A percentile compares a stretch with the other conserved stretches of the same genome.
phyloP scores from a whole-genome alignment of 2,113 vertebrate species.

The Cariama cristata region DNA sequence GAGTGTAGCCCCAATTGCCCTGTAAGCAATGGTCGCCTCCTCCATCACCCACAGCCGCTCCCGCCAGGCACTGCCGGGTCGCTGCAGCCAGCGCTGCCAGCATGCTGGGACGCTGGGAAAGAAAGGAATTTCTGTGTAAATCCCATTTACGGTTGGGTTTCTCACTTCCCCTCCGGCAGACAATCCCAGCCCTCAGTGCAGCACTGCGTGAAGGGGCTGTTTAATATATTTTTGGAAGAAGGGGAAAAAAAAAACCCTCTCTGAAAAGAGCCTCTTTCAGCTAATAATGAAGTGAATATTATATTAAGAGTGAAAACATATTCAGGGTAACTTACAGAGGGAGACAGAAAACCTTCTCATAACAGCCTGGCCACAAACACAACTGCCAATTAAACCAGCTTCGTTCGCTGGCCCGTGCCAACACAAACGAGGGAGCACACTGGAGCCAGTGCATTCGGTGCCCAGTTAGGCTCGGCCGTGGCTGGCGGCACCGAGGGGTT shows the following conservation, averaged over 20 bases:
- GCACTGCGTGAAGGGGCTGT: neutral
- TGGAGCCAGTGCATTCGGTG: accelerated
- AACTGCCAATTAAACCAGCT: slow-evolving; percentile 62
- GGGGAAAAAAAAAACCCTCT: neutral
- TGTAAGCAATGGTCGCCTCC: neutral
- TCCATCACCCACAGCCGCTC: neutral
- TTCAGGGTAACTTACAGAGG: slow-evolving; percentile 42
- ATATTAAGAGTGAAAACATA: slow-evolving; percentile 75
- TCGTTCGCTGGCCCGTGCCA: slow-evolving; percentile 46
- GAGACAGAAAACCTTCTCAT: slow-evolving; percentile 83
- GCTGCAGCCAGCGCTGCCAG: neutral
- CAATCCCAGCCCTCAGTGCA: slow-evolving; percentile 50
- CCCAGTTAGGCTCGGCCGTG: neutral
- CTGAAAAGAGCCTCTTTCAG: slow-evolving; percentile 74
- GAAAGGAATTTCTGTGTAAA: slow-evolving; percentile 73
- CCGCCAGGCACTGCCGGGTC: neutral
- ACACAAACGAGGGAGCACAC: slow-evolving; percentile 65
- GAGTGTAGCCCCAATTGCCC: neutral
- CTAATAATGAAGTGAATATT: slow-evolving; percentile 78
- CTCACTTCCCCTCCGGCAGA: slow-evolving; percentile 57
- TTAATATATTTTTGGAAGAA: slow-evolving; percentile 72
- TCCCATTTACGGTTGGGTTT: slow-evolving; percentile 42
- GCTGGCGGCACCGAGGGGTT: neutral
- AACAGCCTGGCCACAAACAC: slow-evolving; percentile 67
- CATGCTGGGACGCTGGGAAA: neutral